phyloP scores from a whole-genome alignment of 2,113 vertebrate genomes.

The Osmerus eperlanus region DNA sequence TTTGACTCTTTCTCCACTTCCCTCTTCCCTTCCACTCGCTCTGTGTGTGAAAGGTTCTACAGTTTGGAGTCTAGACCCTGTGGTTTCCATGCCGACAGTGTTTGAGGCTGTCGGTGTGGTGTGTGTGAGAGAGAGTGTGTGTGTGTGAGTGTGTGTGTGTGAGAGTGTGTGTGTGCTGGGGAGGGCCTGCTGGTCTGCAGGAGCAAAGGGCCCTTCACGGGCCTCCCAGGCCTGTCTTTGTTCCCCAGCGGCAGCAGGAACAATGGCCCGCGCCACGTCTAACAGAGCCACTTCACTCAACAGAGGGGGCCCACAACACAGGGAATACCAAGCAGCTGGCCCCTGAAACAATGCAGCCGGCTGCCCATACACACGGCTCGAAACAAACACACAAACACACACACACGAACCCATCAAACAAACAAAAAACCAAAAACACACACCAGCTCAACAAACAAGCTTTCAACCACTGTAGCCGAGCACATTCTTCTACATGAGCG shows the following conservation, averaged over 20 bases:
- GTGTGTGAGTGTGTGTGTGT: slow-evolving; percentile 47
- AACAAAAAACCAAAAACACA: neutral
- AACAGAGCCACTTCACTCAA: slow-evolving; percentile 72
- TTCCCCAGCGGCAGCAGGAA: slow-evolving; percentile 63
- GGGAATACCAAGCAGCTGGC: slow-evolving; percentile 77
- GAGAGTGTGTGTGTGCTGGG: slow-evolving; percentile 44
- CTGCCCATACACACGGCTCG: slow-evolving; percentile 41
- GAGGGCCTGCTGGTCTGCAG: slow-evolving; percentile 51
- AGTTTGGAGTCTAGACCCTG: slow-evolving; percentile 48
- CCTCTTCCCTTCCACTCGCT: slow-evolving; percentile 15
- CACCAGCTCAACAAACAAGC: neutral
- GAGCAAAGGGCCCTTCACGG: slow-evolving; percentile 61
- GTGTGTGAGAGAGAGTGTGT: slow-evolving; percentile 30
- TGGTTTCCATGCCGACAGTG: slow-evolving; percentile 60
- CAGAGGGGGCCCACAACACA: slow-evolving; percentile 69
- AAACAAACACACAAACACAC: slow-evolving; percentile 48
- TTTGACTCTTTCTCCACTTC: slow-evolving; percentile 3
- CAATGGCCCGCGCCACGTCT: slow-evolving; percentile 72
- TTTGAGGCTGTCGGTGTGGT: neutral
- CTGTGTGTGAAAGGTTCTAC: slow-evolving; percentile 41
- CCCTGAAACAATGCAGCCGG: slow-evolving; percentile 67
- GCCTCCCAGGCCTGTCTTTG: slow-evolving; percentile 75
- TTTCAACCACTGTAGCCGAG: neutral
- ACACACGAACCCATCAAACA: slow-evolving; percentile 10
- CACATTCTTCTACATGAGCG: slow-evolving; percentile 22